Evolutionary conservation across 23 tunicate genomes (phyloP), one percentile per base, ranked within the genome.

Genomic region (Phallusia fumigata): DNA sequence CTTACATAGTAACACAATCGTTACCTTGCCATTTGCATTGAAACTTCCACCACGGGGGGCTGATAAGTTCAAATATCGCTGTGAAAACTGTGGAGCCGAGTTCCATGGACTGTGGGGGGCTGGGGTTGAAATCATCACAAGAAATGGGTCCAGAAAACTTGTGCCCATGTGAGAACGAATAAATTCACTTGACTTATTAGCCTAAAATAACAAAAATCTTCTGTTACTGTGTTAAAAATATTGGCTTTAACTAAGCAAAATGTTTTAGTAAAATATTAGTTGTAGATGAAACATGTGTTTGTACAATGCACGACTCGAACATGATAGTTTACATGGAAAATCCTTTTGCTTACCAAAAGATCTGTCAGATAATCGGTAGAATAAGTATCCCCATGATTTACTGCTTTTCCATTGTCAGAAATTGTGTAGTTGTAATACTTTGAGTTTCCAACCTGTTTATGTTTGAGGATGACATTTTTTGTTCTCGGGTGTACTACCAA

Each of bases 101-200:
- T 87, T 58, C 99, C 99, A 96, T 0, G 99, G 99, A 77, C 89
- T 84, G 74, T 96, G 99, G 0, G 97, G 97, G 47, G 99, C 99
- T 11, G 99, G 99, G 31, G 99, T 90, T 13, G 99, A 90, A 22
- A 96, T 77, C 96, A 96, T 96, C 93, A 96, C 82, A 33, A 96
- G 52, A 40, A 91, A 96, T 16, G 99, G 96, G 44, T 73, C 49
- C 35, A 33, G 40, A 21, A 30, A 49, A 30, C n/a, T 32, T 0
- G 45, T 65, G n/a, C 45, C 30, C 33, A 51, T 80, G 21, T 80
- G 84, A 24, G 76, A 24, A 24, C 74, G 76, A 36, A 91, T 96
- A 81, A 80, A 87, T 22, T 86, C 88, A 5, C 81, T 86, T n/a
- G 99, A 95, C 52, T 81, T 81, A 64, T 95, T 95, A 18, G 93